Evolutionary conservation across 1,140 invertebrate species (phyloP).

Genomic region (Pseudomyrmex cubaensis): DNA sequence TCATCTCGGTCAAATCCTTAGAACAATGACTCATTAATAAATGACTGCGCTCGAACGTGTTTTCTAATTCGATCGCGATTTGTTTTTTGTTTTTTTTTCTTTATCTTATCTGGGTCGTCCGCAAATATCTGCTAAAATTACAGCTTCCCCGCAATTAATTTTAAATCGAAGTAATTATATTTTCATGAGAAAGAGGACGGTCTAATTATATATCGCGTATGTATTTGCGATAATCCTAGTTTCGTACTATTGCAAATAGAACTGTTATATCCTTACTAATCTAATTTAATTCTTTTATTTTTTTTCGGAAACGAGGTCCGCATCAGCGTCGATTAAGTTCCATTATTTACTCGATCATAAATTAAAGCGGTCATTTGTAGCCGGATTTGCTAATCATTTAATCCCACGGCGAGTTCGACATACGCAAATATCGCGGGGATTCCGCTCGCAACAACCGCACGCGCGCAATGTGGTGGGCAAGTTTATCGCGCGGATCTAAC

Average conservation of each 20-base stretch:
- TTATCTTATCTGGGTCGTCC: not conserved
- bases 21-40: not conserved
- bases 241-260: not conserved
- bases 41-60: not conserved
- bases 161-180: not conserved
- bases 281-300: not conserved
- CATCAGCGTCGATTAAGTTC: not conserved
- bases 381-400: not conserved
- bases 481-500: slow-evolving; percentile 19
- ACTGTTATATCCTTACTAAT: not conserved
- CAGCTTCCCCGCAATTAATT: not conserved
- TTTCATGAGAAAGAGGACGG: not conserved
- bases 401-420: not conserved
- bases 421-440: not conserved
- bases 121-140: not conserved
- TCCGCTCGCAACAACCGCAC: not conserved
- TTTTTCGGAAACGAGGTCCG: not conserved
- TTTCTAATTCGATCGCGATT: not conserved
- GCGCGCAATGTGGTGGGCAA: not conserved
- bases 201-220: not conserved
- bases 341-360: not conserved
- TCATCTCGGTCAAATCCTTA: too few relatives aligned
- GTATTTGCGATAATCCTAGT: not conserved
- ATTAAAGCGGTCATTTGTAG: not conserved
- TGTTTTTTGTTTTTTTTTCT: not conserved